A percentile compares a stretch with the other conserved stretches of the same genome.
phyloP scores from a whole-genome alignment of 2,797 vertebrate genomes.

The Enteromius mattozi region DNA sequence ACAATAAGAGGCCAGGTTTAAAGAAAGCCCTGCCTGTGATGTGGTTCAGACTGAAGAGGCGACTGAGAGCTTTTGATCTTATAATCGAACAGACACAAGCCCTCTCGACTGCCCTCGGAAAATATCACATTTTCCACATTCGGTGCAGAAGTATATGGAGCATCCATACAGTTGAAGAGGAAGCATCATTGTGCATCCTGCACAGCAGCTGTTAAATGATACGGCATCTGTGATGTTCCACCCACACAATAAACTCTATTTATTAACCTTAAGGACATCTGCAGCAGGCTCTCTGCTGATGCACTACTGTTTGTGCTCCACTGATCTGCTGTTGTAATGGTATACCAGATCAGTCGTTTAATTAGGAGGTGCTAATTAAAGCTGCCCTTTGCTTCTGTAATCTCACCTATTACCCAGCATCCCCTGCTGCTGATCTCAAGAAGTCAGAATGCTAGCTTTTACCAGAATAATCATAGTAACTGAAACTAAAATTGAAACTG shows the following conservation, averaged over 20 bases:
- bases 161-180: constrained; percentile 12
- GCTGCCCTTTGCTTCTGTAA: constrained; percentile 14
- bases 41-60: neutral
- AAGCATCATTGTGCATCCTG: constrained; percentile 23
- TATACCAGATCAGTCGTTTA: constrained; percentile 9
- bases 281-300: neutral
- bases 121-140: constrained; percentile 6
- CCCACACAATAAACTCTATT: constrained; percentile 12
- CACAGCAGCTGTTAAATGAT: constrained; percentile 26
- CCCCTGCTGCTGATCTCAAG: neutral
- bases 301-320: constrained; percentile 20
- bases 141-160: neutral
- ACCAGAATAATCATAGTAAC: neutral
- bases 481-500: neutral
- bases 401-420: neutral
- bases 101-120: neutral
- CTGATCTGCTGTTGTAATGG: constrained; percentile 13
- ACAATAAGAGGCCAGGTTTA: constrained; percentile 26
- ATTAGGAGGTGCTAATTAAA: constrained; percentile 33
- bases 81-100: constrained; percentile 13
- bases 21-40: constrained; percentile 13
- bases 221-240: constrained; percentile 18
- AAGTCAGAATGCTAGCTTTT: neutral
- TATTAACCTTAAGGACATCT: constrained; percentile 33
- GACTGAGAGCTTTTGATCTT: constrained; percentile 20